Base-by-base conservation (phyloP, 2,888 invertebrate species). In the Lutraria lutraria region DNA sequence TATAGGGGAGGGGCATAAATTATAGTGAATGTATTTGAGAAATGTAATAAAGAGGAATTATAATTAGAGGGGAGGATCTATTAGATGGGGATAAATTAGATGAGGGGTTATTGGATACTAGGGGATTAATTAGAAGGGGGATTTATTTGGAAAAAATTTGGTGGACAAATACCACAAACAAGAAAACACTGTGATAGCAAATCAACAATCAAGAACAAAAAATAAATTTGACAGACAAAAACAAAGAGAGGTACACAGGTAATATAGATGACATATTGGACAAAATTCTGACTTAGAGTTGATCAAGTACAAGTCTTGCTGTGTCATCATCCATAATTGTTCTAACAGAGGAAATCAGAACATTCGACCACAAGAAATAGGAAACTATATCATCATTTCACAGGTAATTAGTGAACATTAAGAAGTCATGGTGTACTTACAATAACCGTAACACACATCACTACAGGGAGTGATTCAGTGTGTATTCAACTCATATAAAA, bases 321-420 rank as follows among this genome's bases (percentile, higher is more conserved):
- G 63, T 31, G 76, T 34, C 76, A 76, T 76, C 31, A 76, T 1
- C 29, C 12, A 0, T 34, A 31, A 76, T 76, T 34, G 31, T 76
- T 34, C 19, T 34, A 31, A 16, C 76, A 31, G 63, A 68, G 63
- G 63, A 68, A 68, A 68, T 68, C 25, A 25, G 8, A 21, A 12
- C 25, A 68, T 68, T 68, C 63, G 63, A 68, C 63, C 63, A 68
- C 63, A 68, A 68, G 63, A 68, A 68, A 68, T 76, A 76, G 76
- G 76, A 76, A 76, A 15, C 76, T 76, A n/a, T n/a, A 34, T 76
- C 76, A 76, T 16, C 34, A 76, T 76, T 76, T 76, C 34, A 76
- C 19, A 34, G 34, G 76, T 76, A 76, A 34, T 76, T 76, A 76
- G 31, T 34, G 21, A 4, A 43, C 34, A 76, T 31, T 13, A 31